These are phyloP conservation scores for Mionectes macconnelli DNA, from an alignment of 2,113 vertebrate species.

Conservation along the genomic window DNA sequence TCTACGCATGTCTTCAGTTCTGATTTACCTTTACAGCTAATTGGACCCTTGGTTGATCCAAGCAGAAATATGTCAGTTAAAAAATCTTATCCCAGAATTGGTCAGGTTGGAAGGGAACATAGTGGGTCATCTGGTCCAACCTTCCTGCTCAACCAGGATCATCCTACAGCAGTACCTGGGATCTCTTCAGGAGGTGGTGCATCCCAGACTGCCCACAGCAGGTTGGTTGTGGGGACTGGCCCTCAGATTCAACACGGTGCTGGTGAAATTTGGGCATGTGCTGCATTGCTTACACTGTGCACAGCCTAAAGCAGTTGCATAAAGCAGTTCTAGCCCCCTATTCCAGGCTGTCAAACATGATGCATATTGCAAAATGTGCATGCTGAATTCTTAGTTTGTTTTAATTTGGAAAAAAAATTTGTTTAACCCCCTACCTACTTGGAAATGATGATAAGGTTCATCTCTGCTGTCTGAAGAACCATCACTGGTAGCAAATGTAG, in stretches of 20 bases:
- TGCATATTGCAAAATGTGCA: neutral
- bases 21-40: neutral
- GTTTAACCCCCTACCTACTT: neutral
- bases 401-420: neutral
- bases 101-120: neutral
- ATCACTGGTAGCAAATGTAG: neutral
- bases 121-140: neutral
- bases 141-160: neutral
- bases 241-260: too few species aligned
- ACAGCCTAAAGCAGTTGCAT: too few species aligned
- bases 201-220: neutral
- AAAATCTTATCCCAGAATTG: neutral
- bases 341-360: neutral
- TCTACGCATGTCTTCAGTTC: neutral
- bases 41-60: neutral
- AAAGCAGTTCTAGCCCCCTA: neutral
- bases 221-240: neutral
- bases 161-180: neutral
- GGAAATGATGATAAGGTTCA: neutral
- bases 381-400: neutral
- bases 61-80: neutral
- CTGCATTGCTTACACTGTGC: accelerated
- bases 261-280: too few species aligned
- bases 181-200: neutral
- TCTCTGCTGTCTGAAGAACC: neutral